Conservation (phyloP, 2,888 invertebrate genomes). For the Sphecodes monilicornis region DNA sequence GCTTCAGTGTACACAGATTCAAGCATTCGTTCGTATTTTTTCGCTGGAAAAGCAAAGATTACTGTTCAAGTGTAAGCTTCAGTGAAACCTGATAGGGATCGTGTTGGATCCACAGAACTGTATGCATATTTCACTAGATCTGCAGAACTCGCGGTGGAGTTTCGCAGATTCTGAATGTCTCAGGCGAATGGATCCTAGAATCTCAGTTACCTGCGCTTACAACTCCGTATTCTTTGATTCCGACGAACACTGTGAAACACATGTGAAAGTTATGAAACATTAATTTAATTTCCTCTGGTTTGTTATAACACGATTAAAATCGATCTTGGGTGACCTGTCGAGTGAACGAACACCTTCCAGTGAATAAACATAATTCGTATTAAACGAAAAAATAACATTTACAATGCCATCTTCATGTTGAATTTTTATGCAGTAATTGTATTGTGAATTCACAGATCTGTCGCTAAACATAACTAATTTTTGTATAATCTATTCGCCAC, state of each 20-base stretch:
- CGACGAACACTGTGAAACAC: neutral
- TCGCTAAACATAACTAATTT: no score
- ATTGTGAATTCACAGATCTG: no score
- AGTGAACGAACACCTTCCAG: no score
- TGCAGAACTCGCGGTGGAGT: neutral
- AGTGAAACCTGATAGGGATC: neutral
- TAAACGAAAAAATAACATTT: no score
- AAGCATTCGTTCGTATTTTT: neutral
- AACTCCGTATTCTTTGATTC: neutral
- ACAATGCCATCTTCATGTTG: no score
- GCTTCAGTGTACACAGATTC: neutral
- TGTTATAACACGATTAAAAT: no score
- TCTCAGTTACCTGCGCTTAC: neutral
- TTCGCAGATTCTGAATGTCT: slow-evolving; percentile 3
- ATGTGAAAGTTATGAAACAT: neutral
- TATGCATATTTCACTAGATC: neutral
- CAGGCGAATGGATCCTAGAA: neutral
- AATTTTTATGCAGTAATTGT: no score
- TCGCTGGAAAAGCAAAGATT: slow-evolving; percentile 1
- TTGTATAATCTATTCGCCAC: no score
- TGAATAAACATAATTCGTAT: no score
- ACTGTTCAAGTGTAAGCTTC: neutral
- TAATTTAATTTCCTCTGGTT: neutral
- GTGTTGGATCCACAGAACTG: slow-evolving; percentile 3
- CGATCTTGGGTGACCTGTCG: no score